Base-by-base conservation (phyloP, 2,113 vertebrate species). In the Varanus komodoensis region DNA sequence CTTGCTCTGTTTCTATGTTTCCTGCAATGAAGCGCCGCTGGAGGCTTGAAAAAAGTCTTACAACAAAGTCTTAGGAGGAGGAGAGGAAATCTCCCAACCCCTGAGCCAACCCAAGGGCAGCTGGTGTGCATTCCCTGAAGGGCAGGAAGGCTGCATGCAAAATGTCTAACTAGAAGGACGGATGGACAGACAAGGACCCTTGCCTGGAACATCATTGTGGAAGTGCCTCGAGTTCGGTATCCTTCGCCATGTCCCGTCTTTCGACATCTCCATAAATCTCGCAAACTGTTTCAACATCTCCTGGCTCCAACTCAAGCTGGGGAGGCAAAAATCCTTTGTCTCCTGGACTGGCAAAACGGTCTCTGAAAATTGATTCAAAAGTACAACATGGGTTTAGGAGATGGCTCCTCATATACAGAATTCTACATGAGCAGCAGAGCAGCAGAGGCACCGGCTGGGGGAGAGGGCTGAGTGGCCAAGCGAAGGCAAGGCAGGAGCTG, bases 301-400 rank as follows among this genome's bases (percentile, higher is more conserved):
- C 25, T 95, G 77, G 79, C 95, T 94, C 98, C 98, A 99, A 2
- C 97, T 98, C 6, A 97, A 89, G 91, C 98, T 98, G 4, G 98
- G 98, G 64, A 98, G 87, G 82, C 97, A 97, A 77, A 97, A 97
- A 91, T 98, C 98, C 50, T 95, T 95, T 0, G 93, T 86, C 34
- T 84, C 88, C 2, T 44, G 81, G 32, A 44, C 52, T 48, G 91
- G 69, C 94, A 96, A 3, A 90, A 34, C 21, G 89, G 89, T 61
- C 96, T 88, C 38, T 61, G 87, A 88, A 91, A 57, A 71, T 29
- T 71, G 4, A 27, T 71, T 27, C 8, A 71, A 29, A 71, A 2
- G 29, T 71, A 32, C 29, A 8, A 29, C 9, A 29, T 27, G 69
- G 69, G 2, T 71, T 71, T 71, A 9, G 2, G 57, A 61, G 15